Evolutionary conservation across 2,797 vertebrate species (phyloP).

Genomic region (Otolemur crassicaudatus): DNA sequence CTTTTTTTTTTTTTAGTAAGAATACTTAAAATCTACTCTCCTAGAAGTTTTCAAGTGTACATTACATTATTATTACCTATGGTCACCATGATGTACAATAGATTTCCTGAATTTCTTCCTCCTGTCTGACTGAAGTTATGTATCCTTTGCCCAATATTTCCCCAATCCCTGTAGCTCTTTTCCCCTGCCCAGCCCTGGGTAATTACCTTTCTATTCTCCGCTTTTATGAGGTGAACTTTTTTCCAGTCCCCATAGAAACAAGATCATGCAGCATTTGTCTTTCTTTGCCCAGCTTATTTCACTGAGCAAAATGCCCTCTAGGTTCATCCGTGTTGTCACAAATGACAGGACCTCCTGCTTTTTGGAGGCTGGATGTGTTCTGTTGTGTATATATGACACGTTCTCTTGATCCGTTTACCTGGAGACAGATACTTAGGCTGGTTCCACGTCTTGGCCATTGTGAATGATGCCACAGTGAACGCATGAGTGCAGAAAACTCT

Average conservation of each 20-base stretch:
- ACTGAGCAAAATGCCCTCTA: neutral
- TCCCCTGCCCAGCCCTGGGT: too few relatives aligned
- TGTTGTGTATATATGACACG: neutral
- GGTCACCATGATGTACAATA: neutral
- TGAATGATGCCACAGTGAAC: too few relatives aligned
- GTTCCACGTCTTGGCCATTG: neutral
- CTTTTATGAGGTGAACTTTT: neutral
- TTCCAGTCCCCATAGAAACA: neutral
- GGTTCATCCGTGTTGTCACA: neutral
- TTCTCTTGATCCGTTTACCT: neutral
- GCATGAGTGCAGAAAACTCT: neutral
- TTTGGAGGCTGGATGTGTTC: neutral
- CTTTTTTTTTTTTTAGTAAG: neutral
- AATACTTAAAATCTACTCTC: neutral
- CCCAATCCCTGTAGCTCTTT: neutral
- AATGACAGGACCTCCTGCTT: neutral
- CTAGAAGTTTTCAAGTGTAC: neutral
- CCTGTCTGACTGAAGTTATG: neutral
- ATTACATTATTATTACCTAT: neutral
- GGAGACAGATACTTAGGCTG: rapidly evolving
- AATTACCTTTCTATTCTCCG: neutral
- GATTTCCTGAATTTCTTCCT: neutral
- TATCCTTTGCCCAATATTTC: neutral
- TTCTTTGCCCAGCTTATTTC: neutral
- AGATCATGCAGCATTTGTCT: neutral